Evolutionary conservation across 2,113 vertebrate genomes (phyloP), one percentile per base, ranked within the genome.

Genomic region (Bolborhynchus lineola): DNA sequence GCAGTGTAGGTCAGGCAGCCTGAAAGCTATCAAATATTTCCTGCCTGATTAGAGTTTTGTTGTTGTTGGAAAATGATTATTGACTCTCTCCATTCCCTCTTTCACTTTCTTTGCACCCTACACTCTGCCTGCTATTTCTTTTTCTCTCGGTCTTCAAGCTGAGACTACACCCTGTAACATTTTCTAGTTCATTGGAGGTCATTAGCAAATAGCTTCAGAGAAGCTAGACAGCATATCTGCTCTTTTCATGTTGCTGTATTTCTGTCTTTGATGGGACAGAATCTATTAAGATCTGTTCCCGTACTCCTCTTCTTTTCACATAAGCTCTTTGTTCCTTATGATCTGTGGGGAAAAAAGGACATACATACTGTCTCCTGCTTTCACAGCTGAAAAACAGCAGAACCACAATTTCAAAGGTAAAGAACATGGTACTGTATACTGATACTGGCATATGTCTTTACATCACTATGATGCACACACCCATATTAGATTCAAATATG

Each of bases 121-220:
- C 53, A 74, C 59, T 88, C 49, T 53, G 25, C 41, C 50, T 72
- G n/a, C 21, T 86, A 4, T 68, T 77, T 86, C 70, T 86, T 21
- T 14, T 77, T 29, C 26, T 81, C 44, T 75, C 69, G 31, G 55
- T n/a, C 47, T 91, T 92, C 85, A 90, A 82, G 64, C 72, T 86
- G 76, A 47, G 42, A 42, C 69, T 75, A 42, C 0, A 3, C 63
- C 77, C 39, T 69, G 52, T 75, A 86, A 67, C 72, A 86, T 88
- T 76, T 90, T 93, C 90, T 84, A 94, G 76, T 86, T 92, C 82
- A 84, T 71, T 83, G 82, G 28, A 90, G 93, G 90, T 86, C 82
- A 86, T 95, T 90, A 93, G 55, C 85, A 94, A 94, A 90, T 50
- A 92, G 81, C 77, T 95, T 92, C 80, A 88, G 90, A 95, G 71